A percentile compares a stretch with the other conserved stretches of the same genome.
phyloP scores from a whole-genome alignment of 1,140 invertebrate species.

The Argopecten irradians region DNA sequence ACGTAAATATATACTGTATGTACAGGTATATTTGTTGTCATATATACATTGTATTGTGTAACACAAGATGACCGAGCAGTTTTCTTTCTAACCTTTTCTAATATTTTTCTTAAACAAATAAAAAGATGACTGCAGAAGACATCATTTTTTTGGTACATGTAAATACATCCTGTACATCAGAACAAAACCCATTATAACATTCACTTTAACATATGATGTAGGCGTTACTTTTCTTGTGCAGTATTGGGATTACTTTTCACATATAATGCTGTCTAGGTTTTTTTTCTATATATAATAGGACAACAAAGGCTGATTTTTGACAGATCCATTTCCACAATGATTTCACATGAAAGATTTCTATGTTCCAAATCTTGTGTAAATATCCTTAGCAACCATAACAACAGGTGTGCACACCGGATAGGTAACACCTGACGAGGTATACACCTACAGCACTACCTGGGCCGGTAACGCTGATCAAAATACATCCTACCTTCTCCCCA shows the following conservation, averaged over 20 bases:
- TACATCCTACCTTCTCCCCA: not conserved
- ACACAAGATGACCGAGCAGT: too few species aligned
- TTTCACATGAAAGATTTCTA: not conserved
- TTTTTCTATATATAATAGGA: not conserved
- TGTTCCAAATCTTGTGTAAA: not conserved
- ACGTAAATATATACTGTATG: too few species aligned
- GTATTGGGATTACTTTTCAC: too few species aligned
- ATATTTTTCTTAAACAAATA: too few species aligned
- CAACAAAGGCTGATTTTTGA: not conserved
- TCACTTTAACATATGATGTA: too few species aligned
- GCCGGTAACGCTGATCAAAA: not conserved
- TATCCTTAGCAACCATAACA: not conserved
- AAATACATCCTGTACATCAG: too few species aligned
- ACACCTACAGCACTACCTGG: not conserved
- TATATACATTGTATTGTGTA: too few species aligned
- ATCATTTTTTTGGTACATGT: too few species aligned
- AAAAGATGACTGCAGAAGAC: too few species aligned
- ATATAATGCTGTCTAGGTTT: not conserved
- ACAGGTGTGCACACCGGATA: not conserved
- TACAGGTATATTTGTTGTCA: not conserved
- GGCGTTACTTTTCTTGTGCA: too few species aligned
- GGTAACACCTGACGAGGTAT: not conserved
- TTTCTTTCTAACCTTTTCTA: too few species aligned
- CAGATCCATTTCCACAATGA: not conserved
- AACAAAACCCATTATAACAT: too few species aligned